Conservation (phyloP, 2,797 vertebrate species). For the Toxotes lorentzi region DNA sequence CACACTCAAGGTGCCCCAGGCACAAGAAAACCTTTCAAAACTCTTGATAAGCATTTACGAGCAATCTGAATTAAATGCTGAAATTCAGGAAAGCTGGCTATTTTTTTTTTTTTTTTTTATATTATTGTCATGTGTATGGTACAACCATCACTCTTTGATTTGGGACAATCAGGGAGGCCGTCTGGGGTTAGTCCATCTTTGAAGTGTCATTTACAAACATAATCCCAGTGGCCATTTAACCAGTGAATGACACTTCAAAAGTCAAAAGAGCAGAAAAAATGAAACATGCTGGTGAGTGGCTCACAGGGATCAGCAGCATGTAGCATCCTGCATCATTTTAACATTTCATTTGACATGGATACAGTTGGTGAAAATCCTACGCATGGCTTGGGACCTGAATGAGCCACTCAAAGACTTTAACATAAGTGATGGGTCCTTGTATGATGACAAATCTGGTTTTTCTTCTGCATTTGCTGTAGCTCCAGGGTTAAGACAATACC, state of each 20-base stretch:
- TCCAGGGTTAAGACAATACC: conserved; percentile 6
- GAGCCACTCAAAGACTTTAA: conserved; percentile 5
- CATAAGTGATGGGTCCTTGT: conserved; percentile 1
- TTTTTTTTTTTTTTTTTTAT: not conserved
- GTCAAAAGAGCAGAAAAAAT: conserved; percentile 37
- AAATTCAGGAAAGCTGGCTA: not conserved
- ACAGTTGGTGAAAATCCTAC: conserved; percentile 5
- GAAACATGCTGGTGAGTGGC: conserved; percentile 20
- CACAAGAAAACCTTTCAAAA: conserved; percentile 25
- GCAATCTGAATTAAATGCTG: conserved; percentile 12
- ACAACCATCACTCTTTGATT: conserved; percentile 37
- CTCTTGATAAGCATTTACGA: conserved; percentile 4
- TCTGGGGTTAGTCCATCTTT: conserved; percentile 28
- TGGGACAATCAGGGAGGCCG: conserved; percentile 13
- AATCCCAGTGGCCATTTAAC: conserved; percentile 30
- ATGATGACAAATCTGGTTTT: not conserved
- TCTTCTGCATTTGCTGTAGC: not conserved
- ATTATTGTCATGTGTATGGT: conserved; percentile 1
- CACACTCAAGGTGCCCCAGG: conserved; percentile 12
- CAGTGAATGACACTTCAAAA: conserved; percentile 62
- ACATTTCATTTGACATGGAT: conserved; percentile 41
- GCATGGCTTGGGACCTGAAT: conserved; percentile 9
- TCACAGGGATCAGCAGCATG: conserved; percentile 8
- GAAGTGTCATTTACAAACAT: conserved; percentile 55
- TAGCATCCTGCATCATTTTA: conserved; percentile 17